phyloP scores from a whole-genome alignment of 2,797 vertebrate species.

The Alfaro cultratus region DNA sequence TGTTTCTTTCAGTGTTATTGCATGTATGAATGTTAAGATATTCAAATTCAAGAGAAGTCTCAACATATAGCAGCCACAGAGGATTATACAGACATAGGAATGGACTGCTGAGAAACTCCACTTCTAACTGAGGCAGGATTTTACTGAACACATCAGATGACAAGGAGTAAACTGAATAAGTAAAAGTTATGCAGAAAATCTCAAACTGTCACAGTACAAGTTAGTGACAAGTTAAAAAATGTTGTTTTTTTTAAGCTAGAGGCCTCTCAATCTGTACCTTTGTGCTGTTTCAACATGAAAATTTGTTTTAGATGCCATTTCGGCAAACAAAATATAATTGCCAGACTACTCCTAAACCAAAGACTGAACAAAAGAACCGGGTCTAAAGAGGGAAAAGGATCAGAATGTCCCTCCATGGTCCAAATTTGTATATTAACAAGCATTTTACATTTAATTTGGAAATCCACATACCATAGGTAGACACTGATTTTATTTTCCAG shows the following conservation, averaged over 20 bases:
- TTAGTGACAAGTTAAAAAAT: neutral
- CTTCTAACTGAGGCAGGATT: neutral
- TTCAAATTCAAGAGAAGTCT: neutral
- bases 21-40: slow-evolving; percentile 6
- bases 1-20: slow-evolving; percentile 25
- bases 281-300: neutral
- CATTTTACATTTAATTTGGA: too few relatives aligned
- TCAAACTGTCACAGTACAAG: neutral
- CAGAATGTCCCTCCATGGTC: neutral
- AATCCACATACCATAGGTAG: neutral
- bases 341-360: neutral
- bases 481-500: neutral
- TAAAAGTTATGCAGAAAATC: slow-evolving; percentile 8
- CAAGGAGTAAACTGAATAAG: slow-evolving; percentile 1
- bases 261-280: neutral
- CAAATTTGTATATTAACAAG: neutral
- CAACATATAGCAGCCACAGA: slow-evolving; percentile 8
- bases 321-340: too few relatives aligned
- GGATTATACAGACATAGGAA: slow-evolving; percentile 13
- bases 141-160: slow-evolving; percentile 10
- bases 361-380: neutral
- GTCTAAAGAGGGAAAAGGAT: neutral
- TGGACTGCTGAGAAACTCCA: slow-evolving; percentile 4
- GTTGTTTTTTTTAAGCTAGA: neutral
- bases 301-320: neutral